Base-by-base conservation (phyloP, 2,797 vertebrate genomes). In the Poeciliopsis gracilis region DNA sequence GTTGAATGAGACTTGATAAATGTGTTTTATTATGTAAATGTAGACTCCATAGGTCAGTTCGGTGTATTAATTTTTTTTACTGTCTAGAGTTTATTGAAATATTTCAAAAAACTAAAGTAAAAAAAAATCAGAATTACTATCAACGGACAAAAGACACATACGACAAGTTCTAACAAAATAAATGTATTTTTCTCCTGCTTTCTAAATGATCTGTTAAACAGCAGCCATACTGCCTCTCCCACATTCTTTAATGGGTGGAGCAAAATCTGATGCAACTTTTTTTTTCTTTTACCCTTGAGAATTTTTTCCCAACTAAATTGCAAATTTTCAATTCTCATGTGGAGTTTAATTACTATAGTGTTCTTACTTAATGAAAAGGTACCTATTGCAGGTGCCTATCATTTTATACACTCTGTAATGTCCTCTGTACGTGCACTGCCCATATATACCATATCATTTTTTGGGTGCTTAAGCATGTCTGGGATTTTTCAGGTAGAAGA, bases 241-340 rank as follows among this genome's bases (percentile, higher is more conserved):
- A 70, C 63, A 78, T 3, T 57, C 51, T 72, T 20, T 3, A 20
- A 73, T 7, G 51, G 73, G n/a, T 30, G 38, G 15, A n/a, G 30
- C 41, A 18, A 57, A 23, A 57, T 79, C 59, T 55, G 3, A 41
- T 61, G 36, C n/a, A 63, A n/a, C 36, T 23, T 74, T 23, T 9
- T 36, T 77, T 79, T 43, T 77, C 33, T 85, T 67, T 33, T 33
- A 61, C 57, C 28, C 57, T 13, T 59, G 57, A 30, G 55, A 57
- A 70, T 72, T 25, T 38, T 23, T 70, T 70, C 25, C 43, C 43
- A 71, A 20, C 23, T n/a, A 41, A 73, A 36, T 73, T 73, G 10
- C 10, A 47, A 23, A 20, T 49, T 23, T 72, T 20, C 28, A 72
- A 30, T 7, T 47, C 70, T 47, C 45, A 46, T 41, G 41, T 69